These are phyloP conservation scores for Dicycla oo DNA, from an alignment of 2,888 invertebrate species.

Conservation along the genomic window DNA sequence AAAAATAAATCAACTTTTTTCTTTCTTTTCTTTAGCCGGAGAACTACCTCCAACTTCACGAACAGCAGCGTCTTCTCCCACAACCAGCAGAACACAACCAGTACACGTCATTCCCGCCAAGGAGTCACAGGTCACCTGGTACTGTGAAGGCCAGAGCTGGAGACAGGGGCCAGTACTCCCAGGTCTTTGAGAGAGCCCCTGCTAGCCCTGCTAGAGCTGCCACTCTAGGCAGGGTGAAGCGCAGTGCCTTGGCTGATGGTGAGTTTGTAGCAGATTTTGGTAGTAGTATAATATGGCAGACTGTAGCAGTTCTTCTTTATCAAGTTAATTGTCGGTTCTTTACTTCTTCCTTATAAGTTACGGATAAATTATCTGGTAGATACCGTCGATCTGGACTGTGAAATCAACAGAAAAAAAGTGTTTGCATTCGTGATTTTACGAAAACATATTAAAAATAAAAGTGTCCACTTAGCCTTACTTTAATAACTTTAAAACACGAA, in stretches of 20 bases:
- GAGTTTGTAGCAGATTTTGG: conserved; percentile 46
- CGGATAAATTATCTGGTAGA: background rate
- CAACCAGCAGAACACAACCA: conserved; percentile 86
- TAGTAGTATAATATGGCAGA: background rate
- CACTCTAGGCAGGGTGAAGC: conserved; percentile 84
- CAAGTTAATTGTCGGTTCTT: background rate
- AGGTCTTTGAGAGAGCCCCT: conserved; percentile 90
- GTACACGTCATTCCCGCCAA: conserved; percentile 87
- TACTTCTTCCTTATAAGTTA: background rate
- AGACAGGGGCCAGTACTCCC: conserved; percentile 87
- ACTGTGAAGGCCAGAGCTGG: conserved; percentile 85
- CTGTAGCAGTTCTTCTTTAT: background rate
- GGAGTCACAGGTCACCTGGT: conserved; percentile 78
- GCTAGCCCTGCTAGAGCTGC: conserved; percentile 86
- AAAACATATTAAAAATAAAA: background rate
- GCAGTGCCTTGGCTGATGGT: conserved; percentile 83
- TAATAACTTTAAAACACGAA: background rate
- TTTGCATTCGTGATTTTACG: background rate
- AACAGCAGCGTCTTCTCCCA: conserved; percentile 86
- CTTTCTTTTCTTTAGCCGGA: conserved; percentile 75
- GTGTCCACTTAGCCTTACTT: too few relatives aligned
- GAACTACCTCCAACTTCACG: conserved; percentile 88
- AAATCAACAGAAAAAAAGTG: background rate
- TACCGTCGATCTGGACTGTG: too few relatives aligned
- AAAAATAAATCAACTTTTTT: background rate